Conservation (phyloP, 1,140 invertebrate species). For the Euwallacea similis region DNA sequence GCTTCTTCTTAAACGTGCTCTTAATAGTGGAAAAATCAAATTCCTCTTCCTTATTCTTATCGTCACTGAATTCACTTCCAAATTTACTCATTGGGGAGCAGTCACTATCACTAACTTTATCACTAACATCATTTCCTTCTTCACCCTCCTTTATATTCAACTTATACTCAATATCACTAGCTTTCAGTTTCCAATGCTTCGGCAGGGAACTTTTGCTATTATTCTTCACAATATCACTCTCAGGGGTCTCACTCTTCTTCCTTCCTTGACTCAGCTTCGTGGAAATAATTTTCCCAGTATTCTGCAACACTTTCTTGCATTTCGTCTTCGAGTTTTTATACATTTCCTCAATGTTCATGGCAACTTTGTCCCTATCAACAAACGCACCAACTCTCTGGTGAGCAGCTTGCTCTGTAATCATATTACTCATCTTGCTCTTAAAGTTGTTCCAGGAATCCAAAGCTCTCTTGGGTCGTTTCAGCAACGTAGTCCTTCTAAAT, state of each 20-base stretch:
- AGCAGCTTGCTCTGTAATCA: constrained; percentile 48
- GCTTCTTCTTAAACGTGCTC: constrained; percentile 43
- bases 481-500: constrained; percentile 41
- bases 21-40: constrained; percentile 45
- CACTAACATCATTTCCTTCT: constrained; percentile 32
- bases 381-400: constrained; percentile 50
- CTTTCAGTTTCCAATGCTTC: constrained; percentile 40
- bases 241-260: constrained; percentile 22
- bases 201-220: neutral
- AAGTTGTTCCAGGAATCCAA: constrained; percentile 47
- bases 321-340: constrained; percentile 50
- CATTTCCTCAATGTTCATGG: constrained; percentile 49
- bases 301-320: constrained; percentile 50
- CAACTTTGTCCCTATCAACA: constrained; percentile 44
- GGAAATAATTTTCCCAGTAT: constrained; percentile 49
- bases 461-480: constrained; percentile 44
- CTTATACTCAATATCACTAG: constrained; percentile 50
- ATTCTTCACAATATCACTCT: constrained; percentile 3
- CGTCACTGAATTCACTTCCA: constrained; percentile 34
- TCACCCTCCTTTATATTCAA: constrained; percentile 38
- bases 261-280: constrained; percentile 27
- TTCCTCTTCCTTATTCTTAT: constrained; percentile 37
- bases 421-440: constrained; percentile 47
- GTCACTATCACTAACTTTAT: constrained; percentile 12
- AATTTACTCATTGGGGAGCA: constrained; percentile 31